Conservation (phyloP, 1,140 invertebrate genomes). For the Drosophila aff. region DNA sequence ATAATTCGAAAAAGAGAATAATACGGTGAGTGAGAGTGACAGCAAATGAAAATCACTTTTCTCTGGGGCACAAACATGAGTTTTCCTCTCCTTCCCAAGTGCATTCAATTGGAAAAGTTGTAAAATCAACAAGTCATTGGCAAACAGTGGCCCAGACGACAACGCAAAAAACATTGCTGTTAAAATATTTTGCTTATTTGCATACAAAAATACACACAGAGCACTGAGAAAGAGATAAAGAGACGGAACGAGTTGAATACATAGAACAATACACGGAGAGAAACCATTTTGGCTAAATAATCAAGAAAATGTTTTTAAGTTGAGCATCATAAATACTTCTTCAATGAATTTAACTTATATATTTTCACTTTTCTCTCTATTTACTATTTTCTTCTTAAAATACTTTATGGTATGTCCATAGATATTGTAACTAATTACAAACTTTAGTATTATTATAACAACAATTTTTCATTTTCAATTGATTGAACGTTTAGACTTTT, state of each 20-base stretch:
- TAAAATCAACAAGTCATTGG: constrained; percentile 83
- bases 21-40: constrained; percentile 9
- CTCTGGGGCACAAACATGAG: constrained; percentile 32
- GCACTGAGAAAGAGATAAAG: constrained; percentile 20
- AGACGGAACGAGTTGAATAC: not conserved
- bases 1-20: constrained; percentile 57
- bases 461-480: not conserved
- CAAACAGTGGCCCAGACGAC: constrained; percentile 63
- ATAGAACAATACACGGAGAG: not conserved
- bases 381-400: too few species aligned
- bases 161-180: constrained; percentile 57
- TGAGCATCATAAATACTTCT: not conserved
- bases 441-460: not conserved
- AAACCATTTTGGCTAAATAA: not conserved
- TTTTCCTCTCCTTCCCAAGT: constrained; percentile 26
- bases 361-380: not conserved
- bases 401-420: too few species aligned
- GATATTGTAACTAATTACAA: too few species aligned
- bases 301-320: not conserved
- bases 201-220: constrained; percentile 61
- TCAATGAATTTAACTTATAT: not conserved
- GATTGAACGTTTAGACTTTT: too few species aligned
- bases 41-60: constrained; percentile 42
- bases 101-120: constrained; percentile 77
- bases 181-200: constrained; percentile 76